phyloP scores from a whole-genome alignment of 2,888 invertebrate species.

The Petrolisthes manimaculis region DNA sequence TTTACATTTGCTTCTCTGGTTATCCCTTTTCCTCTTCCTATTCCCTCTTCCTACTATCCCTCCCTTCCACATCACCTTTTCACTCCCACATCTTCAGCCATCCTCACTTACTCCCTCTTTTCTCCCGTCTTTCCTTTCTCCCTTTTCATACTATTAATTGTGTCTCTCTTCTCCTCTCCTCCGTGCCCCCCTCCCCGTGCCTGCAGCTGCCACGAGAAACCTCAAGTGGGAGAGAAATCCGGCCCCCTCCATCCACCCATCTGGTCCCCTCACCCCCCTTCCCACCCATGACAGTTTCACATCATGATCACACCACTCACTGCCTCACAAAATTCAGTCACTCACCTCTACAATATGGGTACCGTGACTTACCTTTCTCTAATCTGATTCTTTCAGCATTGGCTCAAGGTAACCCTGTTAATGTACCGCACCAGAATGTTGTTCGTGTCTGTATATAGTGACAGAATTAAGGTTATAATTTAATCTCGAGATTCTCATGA shows the following conservation, averaged over 20 bases:
- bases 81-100: not conserved
- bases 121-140: not conserved
- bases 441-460: no score
- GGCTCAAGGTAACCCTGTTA: not conserved
- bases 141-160: not conserved
- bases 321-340: not conserved
- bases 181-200: not conserved
- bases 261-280: not conserved
- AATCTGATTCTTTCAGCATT: not conserved
- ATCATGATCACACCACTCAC: not conserved
- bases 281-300: not conserved
- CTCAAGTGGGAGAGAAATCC: not conserved
- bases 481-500: no score
- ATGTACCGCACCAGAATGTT: no score
- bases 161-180: not conserved
- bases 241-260: not conserved
- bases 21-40: not conserved
- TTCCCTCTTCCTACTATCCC: constrained; percentile 9
- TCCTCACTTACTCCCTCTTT: not conserved
- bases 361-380: not conserved
- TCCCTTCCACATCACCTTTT: not conserved
- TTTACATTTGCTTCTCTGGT: not conserved
- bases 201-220: not conserved
- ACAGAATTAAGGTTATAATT: no score
- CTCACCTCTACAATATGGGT: not conserved